Evolutionary conservation across 2,888 invertebrate genomes (phyloP), one percentile per base, ranked within the genome.

Genomic region (Scaptomyza polygonia): DNA sequence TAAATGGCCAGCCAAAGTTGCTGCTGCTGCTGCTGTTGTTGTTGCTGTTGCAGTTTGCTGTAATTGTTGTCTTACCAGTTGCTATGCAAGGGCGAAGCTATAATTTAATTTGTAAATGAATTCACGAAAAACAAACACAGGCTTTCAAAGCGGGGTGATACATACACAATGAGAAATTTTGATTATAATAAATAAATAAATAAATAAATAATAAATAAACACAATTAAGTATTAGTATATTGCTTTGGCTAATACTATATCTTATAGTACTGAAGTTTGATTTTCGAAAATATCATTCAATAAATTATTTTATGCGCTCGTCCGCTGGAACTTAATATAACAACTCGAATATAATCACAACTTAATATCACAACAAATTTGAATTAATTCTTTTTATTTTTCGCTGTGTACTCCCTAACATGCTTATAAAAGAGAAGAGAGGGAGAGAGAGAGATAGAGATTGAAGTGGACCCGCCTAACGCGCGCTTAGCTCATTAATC

Each of bases 51-150:
- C 6, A 51, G 54, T 9, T 9, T 63, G 48, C 18, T 40, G 55
- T 53, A 43, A 25, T 34, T 54, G 54, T 51, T 51, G 52, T 14
- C 56, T 39, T 36, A 27, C 72, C 40, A 70, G 72, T 69, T 64
- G 61, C 25, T 25, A 56, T 30, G 72, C 67, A 56, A 57, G 52
- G 62, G 67, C 42, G 61, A 66, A 58, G 57, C 73, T 76, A 86
- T 86, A 83, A 82, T 83, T 85, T 86, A 72, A 79, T 87, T 85
- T 85, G 79, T 87, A 79, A 87, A 82, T 87, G 75, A 85, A 82
- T 86, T 84, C 87, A 81, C 82, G 81, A 78, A 82, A 82, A 82
- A 86, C 86, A 81, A 86, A 82, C 86, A 86, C 34, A 48, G 43
- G 52, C 49, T 21, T 32, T 32, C 18, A 32, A n/a, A 32, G 34